Evolutionary conservation across 2,888 invertebrate species (phyloP).

Genomic region (Magallana nippona): DNA sequence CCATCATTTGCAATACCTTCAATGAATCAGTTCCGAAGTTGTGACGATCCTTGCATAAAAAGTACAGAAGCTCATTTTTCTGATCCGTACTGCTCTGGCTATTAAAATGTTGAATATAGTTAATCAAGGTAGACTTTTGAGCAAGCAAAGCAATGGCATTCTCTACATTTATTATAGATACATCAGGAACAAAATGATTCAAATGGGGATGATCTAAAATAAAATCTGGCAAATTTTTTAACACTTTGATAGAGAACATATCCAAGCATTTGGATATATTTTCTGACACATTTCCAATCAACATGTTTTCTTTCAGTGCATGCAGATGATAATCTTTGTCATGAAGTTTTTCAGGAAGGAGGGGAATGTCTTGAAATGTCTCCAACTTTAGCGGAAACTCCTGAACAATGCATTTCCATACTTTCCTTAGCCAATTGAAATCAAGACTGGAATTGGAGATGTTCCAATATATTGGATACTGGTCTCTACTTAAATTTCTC

Average conservation of each 20-base stretch:
- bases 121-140: background rate
- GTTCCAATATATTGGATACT: constrained; percentile 8
- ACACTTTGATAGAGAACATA: constrained; percentile 38
- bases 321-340: constrained; percentile 14
- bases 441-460: background rate
- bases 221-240: constrained; percentile 29
- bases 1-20: background rate
- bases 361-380: constrained; percentile 24
- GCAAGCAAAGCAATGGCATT: background rate
- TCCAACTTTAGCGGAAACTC: background rate
- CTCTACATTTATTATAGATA: background rate
- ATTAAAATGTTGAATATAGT: background rate
- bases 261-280: constrained; percentile 41
- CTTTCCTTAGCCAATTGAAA: constrained; percentile 44
- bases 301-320: constrained; percentile 27
- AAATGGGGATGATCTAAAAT: constrained; percentile 31
- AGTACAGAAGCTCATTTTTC: background rate
- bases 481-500: background rate
- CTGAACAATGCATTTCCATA: constrained; percentile 38
- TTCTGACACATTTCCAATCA: constrained; percentile 28
- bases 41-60: background rate
- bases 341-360: constrained; percentile 29
- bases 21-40: background rate
- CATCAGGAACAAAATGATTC: constrained; percentile 15
- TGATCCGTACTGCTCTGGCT: background rate